A percentile compares a stretch with the other conserved stretches of the same genome.
Evolutionary conservation across 2,888 invertebrate species (phyloP).

Genomic region (Ferdinandea cuprea): DNA sequence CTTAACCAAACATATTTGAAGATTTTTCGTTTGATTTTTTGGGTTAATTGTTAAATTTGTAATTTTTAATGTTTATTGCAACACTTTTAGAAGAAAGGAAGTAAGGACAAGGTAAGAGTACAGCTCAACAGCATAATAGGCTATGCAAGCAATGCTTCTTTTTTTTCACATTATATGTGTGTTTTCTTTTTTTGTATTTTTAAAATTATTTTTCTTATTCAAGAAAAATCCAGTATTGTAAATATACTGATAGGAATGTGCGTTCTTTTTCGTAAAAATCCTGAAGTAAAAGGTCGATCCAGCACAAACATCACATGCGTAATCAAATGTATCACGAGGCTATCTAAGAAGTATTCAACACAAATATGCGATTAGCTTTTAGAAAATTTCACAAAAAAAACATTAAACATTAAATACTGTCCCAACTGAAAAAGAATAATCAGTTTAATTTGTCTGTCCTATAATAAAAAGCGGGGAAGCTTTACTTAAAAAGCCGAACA

Average conservation of each 20-base stretch:
- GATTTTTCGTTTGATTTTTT: conserved; percentile 42
- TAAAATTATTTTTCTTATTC: conserved; percentile 4
- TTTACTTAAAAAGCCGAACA: no score
- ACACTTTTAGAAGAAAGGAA: conserved; percentile 91
- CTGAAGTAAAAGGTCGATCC: conserved; percentile 21
- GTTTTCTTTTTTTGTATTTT: conserved; percentile 10
- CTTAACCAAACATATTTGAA: conserved; percentile 11
- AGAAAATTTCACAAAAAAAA: no score
- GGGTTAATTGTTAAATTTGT: conserved; percentile 71
- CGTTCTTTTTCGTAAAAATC: conserved; percentile 13
- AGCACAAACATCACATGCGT: conserved; percentile 14
- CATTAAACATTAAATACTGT: no score
- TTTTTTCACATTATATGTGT: conserved; percentile 21
- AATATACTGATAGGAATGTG: conserved; percentile 15
- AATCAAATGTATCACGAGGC: conserved; percentile 35
- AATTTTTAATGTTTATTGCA: conserved; percentile 74
- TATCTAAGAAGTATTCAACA: conserved; percentile 24
- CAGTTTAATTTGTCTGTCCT: no score
- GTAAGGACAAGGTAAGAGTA: conserved; percentile 91
- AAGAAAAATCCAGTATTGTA: conserved; percentile 10
- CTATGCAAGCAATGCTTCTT: conserved; percentile 59
- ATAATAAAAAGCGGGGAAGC: no score
- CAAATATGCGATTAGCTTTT: neutral
- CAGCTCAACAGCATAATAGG: conserved; percentile 74
- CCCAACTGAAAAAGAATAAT: no score